These are phyloP conservation scores for Macaria liturata DNA, from an alignment of 2,888 invertebrate species.

Conservation along the genomic window DNA sequence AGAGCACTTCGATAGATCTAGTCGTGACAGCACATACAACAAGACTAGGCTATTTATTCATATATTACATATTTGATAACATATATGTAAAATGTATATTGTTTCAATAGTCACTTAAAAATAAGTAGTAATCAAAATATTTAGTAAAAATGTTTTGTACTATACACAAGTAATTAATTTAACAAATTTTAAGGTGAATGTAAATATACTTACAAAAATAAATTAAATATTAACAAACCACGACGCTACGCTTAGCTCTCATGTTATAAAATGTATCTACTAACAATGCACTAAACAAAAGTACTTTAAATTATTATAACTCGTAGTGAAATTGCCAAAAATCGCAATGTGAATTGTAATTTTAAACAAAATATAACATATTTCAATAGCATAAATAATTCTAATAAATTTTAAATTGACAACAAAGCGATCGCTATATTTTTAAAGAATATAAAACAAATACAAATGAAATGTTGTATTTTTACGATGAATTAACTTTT, in stretches of 20 bases:
- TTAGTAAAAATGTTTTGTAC: slow-evolving; percentile 72
- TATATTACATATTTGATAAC: slow-evolving; percentile 16
- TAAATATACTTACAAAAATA: slow-evolving; percentile 45
- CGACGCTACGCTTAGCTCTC: slow-evolving; percentile 62
- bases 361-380: slow-evolving; percentile 35
- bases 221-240: slow-evolving; percentile 35
- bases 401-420: too few species aligned
- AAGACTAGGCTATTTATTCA: slow-evolving; percentile 28
- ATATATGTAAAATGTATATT: slow-evolving; percentile 31
- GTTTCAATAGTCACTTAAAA: slow-evolving; percentile 37
- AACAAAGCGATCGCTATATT: slow-evolving; percentile 8
- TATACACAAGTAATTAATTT: slow-evolving; percentile 43
- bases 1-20: slow-evolving; percentile 51
- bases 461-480: slow-evolving; percentile 14
- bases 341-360: slow-evolving; percentile 40
- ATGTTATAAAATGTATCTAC: slow-evolving; percentile 43
- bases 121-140: slow-evolving; percentile 54
- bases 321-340: slow-evolving; percentile 48
- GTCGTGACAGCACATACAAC: slow-evolving; percentile 47
- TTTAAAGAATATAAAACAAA: background rate
- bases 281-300: slow-evolving; percentile 27
- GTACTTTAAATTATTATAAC: slow-evolving; percentile 38
- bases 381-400: slow-evolving; percentile 8
- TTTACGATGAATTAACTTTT: slow-evolving; percentile 2
- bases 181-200: slow-evolving; percentile 36